Base-by-base conservation (phyloP, 1,140 invertebrate species). In the Bombus ignitus region DNA sequence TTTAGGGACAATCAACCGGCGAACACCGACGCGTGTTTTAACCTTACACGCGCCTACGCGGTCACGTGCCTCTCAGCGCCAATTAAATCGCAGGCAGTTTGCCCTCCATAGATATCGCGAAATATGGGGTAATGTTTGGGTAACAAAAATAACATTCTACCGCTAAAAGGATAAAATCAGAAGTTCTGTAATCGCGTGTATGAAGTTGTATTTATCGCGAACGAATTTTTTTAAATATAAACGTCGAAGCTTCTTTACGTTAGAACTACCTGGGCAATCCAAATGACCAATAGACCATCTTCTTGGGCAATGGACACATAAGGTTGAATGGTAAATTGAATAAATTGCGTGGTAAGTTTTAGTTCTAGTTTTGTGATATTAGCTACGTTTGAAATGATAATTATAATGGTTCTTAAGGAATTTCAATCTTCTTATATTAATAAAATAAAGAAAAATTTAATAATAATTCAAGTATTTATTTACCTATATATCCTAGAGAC, bases 1-100 rank as follows among this genome's bases (percentile, higher is more conserved):
- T 73, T 44, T 32, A 73, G 42, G 42, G 70, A 71, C 70, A n/a
- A 71, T 71, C 70, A 71, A 71, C 70, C 39, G 39, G 32, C 18
- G 6, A 37, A 39, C 37, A 39, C 1, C 1, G 25, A 39, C 32
- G 9, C 4, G 37, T 22, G 22, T 71, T 22, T 53, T 53, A 53
- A 53, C 47, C 18, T 53, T 53, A 53, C 18, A 70, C 66, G 8
- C 35, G 35, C 68, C 37, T 13, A 39, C 70, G 68, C 25, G 37
- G 35, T 35, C n/a, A 22, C 18, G 25, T 42, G 42, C 28, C 15
- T 71, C 15, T 25, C 28, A 3, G 1, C 39, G 37, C 0, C 39
- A n/a, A 71, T 71, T 71, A 42, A 42, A 42, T 71, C 28, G 37
- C 10, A 25, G 10, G 37, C 25, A n/a, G 39, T 42, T 71, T 71